Conservation (phyloP, 1,140 invertebrate genomes). For the Copidosoma floridanum region DNA sequence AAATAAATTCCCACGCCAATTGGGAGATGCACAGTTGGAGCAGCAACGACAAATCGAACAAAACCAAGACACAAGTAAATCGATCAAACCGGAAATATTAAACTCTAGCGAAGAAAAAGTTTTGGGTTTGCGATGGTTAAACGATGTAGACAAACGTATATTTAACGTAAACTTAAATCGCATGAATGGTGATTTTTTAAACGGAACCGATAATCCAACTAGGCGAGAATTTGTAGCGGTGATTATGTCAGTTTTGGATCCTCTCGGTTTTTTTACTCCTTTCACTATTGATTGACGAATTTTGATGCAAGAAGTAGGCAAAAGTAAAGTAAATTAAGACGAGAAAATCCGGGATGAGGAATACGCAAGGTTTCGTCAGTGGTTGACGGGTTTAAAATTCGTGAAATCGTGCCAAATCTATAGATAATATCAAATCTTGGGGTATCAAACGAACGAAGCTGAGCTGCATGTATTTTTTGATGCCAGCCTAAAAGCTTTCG, state of each 20-base stretch:
- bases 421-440: background rate
- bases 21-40: no score
- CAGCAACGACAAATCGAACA: no score
- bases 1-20: no score
- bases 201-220: constrained; percentile 19
- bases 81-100: no score
- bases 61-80: no score
- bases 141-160: no score
- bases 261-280: constrained; percentile 28
- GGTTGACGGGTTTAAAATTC: constrained; percentile 5
- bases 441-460: background rate
- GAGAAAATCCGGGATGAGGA: constrained; percentile 10
- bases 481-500: no score
- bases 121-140: no score
- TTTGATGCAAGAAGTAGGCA: constrained; percentile 32
- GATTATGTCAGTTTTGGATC: constrained; percentile 24
- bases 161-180: no score
- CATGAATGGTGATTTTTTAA: no score
- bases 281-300: constrained; percentile 27
- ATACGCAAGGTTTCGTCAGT: constrained; percentile 6
- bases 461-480: no score
- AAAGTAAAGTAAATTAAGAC: constrained; percentile 31
- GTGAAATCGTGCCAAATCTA: background rate
- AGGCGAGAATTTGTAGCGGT: constrained; percentile 22
- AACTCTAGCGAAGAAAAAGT: no score